Percentiles rank a stretch among this genome's conserved stretches.
Conservation (phyloP, 1,140 invertebrate genomes). For the Drosophila pseudoananassae region DNA sequence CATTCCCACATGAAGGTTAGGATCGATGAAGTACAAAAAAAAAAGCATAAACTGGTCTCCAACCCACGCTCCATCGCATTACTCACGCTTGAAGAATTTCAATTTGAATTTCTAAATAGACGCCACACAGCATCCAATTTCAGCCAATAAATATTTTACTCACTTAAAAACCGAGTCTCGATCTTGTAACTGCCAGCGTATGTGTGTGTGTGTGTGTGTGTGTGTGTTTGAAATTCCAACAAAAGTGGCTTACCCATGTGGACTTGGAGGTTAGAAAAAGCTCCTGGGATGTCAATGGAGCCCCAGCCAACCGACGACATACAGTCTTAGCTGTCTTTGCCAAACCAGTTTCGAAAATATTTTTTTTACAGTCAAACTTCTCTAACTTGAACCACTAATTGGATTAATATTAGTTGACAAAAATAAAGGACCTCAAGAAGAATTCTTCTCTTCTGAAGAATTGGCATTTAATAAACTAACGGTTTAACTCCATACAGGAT, state of each 20-base stretch:
- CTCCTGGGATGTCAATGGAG: conserved; percentile 71
- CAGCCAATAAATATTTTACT: conserved; percentile 76
- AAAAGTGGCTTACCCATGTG: conserved; percentile 60
- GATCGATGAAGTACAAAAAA: conserved; percentile 19
- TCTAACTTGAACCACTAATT: conserved; percentile 57
- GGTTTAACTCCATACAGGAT: neutral
- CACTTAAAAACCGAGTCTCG: conserved; percentile 48
- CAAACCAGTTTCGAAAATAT: conserved; percentile 63
- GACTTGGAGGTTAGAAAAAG: conserved; percentile 62
- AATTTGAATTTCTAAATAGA: conserved; percentile 82
- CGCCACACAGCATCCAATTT: conserved; percentile 76
- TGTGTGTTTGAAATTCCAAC: conserved; percentile 66
- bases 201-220: conserved; percentile 28
- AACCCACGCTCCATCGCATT: conserved; percentile 67
- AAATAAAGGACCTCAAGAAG: neutral
- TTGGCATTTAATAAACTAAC: neutral
- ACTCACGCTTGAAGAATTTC: conserved; percentile 73
- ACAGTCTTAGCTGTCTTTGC: conserved; percentile 57
- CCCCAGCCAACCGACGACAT: conserved; percentile 44
- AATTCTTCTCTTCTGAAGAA: no score
- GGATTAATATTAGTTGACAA: conserved; percentile 7
- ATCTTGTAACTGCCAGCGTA: conserved; percentile 47
- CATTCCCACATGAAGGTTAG: conserved; percentile 35
- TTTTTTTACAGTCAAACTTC: conserved; percentile 33
- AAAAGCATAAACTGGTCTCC: conserved; percentile 41